These are phyloP conservation scores for Leptopilina drosophilae DNA, from an alignment of 2,888 invertebrate species.

Conservation along the genomic window DNA sequence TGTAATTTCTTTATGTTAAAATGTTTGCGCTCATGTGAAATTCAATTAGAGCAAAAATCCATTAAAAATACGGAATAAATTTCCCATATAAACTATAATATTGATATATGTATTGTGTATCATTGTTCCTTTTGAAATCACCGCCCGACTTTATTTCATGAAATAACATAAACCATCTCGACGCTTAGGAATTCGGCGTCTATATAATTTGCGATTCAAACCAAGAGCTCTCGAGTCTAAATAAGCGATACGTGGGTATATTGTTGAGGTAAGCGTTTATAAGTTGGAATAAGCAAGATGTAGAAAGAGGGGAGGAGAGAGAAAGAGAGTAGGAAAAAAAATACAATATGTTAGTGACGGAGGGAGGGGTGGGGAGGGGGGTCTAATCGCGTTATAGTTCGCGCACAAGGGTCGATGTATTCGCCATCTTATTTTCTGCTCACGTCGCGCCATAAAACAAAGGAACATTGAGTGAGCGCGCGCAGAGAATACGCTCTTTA, in stretches of 20 bases:
- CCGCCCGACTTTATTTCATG: conserved; percentile 38
- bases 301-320: neutral
- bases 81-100: neutral
- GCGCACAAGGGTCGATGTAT: conserved; percentile 53
- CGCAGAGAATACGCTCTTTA: conserved; percentile 69
- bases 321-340: conserved; percentile 39
- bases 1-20: neutral
- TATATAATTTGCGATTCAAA: conserved; percentile 42
- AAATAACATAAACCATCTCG: conserved; percentile 34
- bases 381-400: conserved; percentile 69
- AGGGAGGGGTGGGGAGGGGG: conserved; percentile 45
- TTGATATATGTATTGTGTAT: conserved; percentile 15
- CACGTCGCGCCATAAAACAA: conserved; percentile 76
- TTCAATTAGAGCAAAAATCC: neutral
- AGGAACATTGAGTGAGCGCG: conserved; percentile 70
- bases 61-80: neutral
- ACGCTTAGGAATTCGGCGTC: conserved; percentile 27
- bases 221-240: conserved; percentile 30
- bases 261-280: conserved; percentile 32
- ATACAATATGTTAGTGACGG: conserved; percentile 51
- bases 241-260: conserved; percentile 39
- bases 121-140: conserved; percentile 13
- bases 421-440: conserved; percentile 75
- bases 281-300: conserved; percentile 34
- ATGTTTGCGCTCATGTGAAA: neutral